phyloP scores from a whole-genome alignment of 2,113 vertebrate species.

The Thomomys bottae region DNA sequence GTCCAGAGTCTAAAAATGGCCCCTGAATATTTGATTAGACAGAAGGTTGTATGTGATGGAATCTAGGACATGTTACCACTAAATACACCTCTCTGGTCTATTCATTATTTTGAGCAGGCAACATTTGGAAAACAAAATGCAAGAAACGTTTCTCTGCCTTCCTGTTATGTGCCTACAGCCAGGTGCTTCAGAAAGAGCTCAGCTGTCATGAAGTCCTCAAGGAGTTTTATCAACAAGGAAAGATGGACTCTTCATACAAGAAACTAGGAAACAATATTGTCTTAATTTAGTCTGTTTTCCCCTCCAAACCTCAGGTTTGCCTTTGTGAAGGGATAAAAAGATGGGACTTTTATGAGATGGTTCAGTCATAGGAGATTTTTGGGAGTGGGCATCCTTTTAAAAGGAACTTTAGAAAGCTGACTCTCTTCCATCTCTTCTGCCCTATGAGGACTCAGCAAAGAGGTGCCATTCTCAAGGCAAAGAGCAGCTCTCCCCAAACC shows the following conservation, averaged over 20 bases:
- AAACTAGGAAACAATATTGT: not conserved
- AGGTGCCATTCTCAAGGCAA: not conserved
- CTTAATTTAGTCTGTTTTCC: not conserved
- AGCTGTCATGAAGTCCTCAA: too few relatives aligned
- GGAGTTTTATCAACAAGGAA: not conserved
- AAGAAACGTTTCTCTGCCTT: not conserved
- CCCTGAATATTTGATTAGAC: not conserved
- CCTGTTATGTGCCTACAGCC: not conserved
- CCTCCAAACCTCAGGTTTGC: not conserved
- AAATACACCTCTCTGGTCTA: not conserved
- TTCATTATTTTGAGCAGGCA: not conserved
- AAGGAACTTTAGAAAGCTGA: not conserved
- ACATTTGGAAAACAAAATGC: not conserved
- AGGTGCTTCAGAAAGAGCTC: not conserved
- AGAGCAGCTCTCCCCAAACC: not conserved
- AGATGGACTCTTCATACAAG: not conserved
- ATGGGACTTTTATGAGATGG: not conserved
- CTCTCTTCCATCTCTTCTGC: not conserved
- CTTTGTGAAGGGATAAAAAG: not conserved
- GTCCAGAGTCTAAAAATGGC: constrained; percentile 17
- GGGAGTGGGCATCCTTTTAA: not conserved
- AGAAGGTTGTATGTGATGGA: not conserved
- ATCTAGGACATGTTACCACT: not conserved
- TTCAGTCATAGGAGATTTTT: not conserved
- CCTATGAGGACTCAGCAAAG: not conserved